Evolutionary conservation across 2,113 vertebrate genomes (phyloP), one percentile per base, ranked within the genome.

Genomic region (Pygoscelis adeliae): DNA sequence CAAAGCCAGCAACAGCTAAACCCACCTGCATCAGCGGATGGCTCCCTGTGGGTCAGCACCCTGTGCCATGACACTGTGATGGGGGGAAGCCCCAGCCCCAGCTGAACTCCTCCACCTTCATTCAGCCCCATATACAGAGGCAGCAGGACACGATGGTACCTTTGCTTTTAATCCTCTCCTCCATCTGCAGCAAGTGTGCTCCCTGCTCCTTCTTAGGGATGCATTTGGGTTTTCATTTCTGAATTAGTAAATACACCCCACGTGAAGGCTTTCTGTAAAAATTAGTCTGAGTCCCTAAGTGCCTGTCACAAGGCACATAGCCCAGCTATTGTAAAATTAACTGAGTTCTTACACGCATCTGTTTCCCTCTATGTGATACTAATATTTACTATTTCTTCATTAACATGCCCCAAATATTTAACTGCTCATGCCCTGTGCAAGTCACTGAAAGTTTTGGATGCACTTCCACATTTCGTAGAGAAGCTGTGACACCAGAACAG

Each of bases 71-170:
- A 25, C 22, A 23, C 30, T 18, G 20, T 6, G 49, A 63, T 12
- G 32, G 18, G 16, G 21, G 10, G 22, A 22, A 55, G 13, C 49
- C 32, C 36, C 49, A 30, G 27, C n/a, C 62, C 21, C 3, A 1
- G 15, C 49, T 23, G 10, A 46, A 7, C 13, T 46, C 38, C 38
- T 42, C 19, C 58, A 21, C 10, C 25, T 23, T 16, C 55, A 44
- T 52, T 36, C 67, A 62, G 42, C 14, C 19, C 22, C 42, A 61
- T 21, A 6, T 12, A 42, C 42, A 30, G 38, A 73, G 38, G 52
- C 58, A 72, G 32, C 27, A 58, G 49, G 56, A 42, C 1, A 2
- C 0, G 0, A 23, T 8, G 22, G 15, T 23, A 30, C 13, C 22
- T 69, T 38, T 30, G 42, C 36, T 69, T 56, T 56, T 47, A 79